These are phyloP conservation scores for Enteromius unitaeniatus DNA, from an alignment of 2,797 vertebrate genomes.

Conservation along the genomic window DNA sequence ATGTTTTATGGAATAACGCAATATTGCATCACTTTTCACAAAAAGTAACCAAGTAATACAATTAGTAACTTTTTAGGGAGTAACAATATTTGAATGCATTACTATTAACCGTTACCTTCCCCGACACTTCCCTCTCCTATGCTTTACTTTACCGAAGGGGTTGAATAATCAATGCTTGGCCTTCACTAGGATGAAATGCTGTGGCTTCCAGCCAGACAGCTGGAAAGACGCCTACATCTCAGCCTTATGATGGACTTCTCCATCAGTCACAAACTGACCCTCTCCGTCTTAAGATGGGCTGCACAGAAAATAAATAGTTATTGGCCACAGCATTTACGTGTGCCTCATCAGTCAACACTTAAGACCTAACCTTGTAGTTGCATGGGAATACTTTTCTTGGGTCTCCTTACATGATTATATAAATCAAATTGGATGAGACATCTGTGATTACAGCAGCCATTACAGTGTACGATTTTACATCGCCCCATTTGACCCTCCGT, in stretches of 20 bases:
- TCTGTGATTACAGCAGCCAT: constrained; percentile 34
- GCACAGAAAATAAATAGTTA: neutral
- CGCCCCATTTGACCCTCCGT: neutral
- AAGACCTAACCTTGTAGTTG: neutral
- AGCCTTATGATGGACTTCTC: neutral
- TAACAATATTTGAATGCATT: neutral
- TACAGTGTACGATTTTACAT: constrained; percentile 21
- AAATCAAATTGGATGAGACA: constrained; percentile 9
- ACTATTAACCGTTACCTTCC: neutral
- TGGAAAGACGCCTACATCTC: neutral
- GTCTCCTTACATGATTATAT: neutral
- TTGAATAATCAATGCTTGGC: neutral
- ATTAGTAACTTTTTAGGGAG: neutral
- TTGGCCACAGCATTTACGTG: neutral
- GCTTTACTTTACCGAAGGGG: neutral
- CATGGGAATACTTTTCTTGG: neutral
- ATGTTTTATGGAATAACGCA: neutral
- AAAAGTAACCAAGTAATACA: neutral
- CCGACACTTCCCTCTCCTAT: neutral
- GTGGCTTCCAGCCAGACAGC: neutral
- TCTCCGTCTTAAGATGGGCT: neutral
- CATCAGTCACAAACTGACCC: neutral
- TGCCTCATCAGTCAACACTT: neutral
- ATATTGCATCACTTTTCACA: neutral
- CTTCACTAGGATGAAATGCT: neutral